Base-by-base conservation (phyloP, 2,797 vertebrate species). In the Ctenosaura bakeri region DNA sequence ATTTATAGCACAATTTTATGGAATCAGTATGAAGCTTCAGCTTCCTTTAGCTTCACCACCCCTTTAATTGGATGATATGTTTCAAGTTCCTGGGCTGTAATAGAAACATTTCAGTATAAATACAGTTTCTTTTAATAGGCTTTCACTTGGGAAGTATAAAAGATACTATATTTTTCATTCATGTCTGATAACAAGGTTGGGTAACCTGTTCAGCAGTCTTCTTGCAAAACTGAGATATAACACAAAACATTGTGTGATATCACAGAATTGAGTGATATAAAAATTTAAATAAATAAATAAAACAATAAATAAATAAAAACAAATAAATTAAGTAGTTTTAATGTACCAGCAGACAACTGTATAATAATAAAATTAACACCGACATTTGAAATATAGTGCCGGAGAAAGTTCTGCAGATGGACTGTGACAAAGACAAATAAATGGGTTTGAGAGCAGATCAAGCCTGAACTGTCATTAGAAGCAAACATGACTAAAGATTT, bases 101-200 rank as follows among this genome's bases (percentile, higher is more conserved):
- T 42, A 42, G 14, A 42, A 76, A 76, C 3, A 38, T 32, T 42
- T 42, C 74, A 38, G 35, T 76, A 16, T 35, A 38, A 76, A 42
- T 7, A 38, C 20, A 73, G 29, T 73, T n/a, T n/a, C n/a, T 73
- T 73, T n/a, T n/a, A 73, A 73, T n/a, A 29, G 66, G 10, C 29
- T 10, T n/a, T 12, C 32, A 73, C 14, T 10, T 73, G 69, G n/a
- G 32, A 20, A 76, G 35, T 38, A 14, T 35, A 76, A 38, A 22
- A 38, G 12, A 29, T 83, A 69, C 26, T 0, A 0, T 62, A 62
- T 62, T 90, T 91, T 87, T 29, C 4, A 1, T 85, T 86, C 90
- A 83, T 18, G 35, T 92, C 10, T 73, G 52, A 83, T 86, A 90
- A 79, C 52, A 64, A 81, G 52, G 10, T 32, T 59, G 16, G 29